Percentiles rank a stretch among this genome's conserved stretches.
These are phyloP conservation scores for Rhagonycha fulva DNA, from an alignment of 2,888 invertebrate species.

Conservation along the genomic window DNA sequence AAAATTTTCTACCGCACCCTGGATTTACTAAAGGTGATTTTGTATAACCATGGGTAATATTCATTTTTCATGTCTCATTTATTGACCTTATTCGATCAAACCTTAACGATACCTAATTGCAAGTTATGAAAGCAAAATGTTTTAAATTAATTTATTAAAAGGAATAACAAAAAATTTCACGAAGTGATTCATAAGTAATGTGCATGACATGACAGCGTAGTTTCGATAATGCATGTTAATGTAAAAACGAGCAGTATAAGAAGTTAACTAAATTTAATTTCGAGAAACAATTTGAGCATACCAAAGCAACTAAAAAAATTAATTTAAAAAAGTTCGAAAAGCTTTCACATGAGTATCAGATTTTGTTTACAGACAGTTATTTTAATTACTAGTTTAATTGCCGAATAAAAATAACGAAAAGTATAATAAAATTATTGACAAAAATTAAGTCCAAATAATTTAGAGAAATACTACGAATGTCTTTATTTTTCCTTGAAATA, in stretches of 20 bases:
- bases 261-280: neutral
- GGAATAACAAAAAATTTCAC: neutral
- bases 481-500: conserved; percentile 1
- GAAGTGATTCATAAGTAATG: conserved; percentile 2
- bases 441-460: neutral
- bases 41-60: too few relatives aligned
- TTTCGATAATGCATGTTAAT: conserved; percentile 2
- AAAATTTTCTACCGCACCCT: too few relatives aligned
- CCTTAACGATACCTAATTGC: neutral
- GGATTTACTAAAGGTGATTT: too few relatives aligned
- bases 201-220: conserved; percentile 3
- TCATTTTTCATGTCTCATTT: neutral
- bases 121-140: neutral
- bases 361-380: neutral
- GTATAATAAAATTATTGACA: neutral
- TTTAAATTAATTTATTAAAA: neutral
- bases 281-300: conserved; percentile 2
- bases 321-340: neutral
- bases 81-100: neutral
- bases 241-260: neutral
- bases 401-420: neutral
- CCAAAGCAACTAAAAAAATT: neutral
- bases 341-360: neutral
- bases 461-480: neutral
- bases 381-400: conserved; percentile 2